Evolutionary conservation across 2,113 vertebrate genomes (phyloP).

Genomic region (Pseudolaguvia tuberculata): DNA sequence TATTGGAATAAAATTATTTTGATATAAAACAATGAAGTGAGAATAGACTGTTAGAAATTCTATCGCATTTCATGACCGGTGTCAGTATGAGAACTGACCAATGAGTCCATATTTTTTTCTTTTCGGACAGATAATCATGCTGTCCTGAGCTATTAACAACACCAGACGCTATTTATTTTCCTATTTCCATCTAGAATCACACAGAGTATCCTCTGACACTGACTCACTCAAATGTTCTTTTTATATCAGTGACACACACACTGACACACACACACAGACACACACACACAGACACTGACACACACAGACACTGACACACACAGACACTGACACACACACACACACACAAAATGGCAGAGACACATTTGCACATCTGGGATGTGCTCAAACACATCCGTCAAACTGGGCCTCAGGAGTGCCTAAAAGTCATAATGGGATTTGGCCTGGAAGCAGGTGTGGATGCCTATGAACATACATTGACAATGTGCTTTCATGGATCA

Average conservation of each 20-base stretch:
- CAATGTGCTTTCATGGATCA: neutral
- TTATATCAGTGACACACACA: conserved; percentile 38
- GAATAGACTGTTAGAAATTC: neutral
- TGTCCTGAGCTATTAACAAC: conserved; percentile 29
- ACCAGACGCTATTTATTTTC: conserved; percentile 28
- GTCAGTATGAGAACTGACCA: neutral
- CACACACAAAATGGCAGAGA: conserved; percentile 37
- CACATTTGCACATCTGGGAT: conserved; percentile 46
- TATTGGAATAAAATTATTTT: neutral
- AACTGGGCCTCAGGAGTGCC: conserved; percentile 35
- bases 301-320: conserved; percentile 31
- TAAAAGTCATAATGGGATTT: conserved; percentile 40
- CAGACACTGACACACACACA: too few relatives aligned
- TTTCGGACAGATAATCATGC: conserved; percentile 33
- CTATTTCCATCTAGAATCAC: conserved; percentile 25
- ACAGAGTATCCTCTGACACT: conserved; percentile 44
- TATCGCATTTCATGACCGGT: conserved; percentile 4
- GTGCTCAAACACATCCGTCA: conserved; percentile 43
- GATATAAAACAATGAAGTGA: neutral
- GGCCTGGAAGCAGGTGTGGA: conserved; percentile 19
- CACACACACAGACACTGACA: conserved; percentile 44
- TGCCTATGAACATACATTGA: neutral
- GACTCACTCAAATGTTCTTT: conserved; percentile 48
- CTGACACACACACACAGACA: conserved; percentile 33
- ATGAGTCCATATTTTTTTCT: conserved; percentile 2